A percentile compares a stretch with the other conserved stretches of the same genome.
Evolutionary conservation across 1,140 invertebrate genomes (phyloP).

Genomic region (Hestina assimilis): DNA sequence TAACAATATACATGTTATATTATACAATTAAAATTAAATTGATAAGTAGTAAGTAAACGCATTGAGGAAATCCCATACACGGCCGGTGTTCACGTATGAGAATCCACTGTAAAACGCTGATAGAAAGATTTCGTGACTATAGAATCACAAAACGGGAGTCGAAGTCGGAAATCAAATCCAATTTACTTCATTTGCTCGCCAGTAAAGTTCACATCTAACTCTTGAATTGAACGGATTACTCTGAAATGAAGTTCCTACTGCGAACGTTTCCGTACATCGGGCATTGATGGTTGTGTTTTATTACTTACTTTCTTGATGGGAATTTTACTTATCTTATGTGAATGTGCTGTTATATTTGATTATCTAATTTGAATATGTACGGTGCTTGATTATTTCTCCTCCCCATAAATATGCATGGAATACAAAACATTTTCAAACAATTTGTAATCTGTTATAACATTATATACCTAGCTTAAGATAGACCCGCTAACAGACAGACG

Average conservation of each 20-base stretch:
- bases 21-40: neutral
- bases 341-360: neutral
- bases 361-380: neutral
- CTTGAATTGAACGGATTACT: constrained; percentile 70
- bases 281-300: constrained; percentile 40
- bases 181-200: constrained; percentile 72
- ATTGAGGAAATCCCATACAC: constrained; percentile 8
- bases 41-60: neutral
- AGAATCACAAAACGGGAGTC: constrained; percentile 61
- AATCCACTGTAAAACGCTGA: constrained; percentile 43
- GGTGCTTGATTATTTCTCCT: too few species aligned
- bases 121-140: constrained; percentile 62
- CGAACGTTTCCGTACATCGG: constrained; percentile 30
- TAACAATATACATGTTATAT: neutral
- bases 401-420: too few species aligned
- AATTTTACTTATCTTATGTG: constrained; percentile 15
- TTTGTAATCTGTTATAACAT: too few species aligned
- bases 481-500: too few species aligned
- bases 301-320: constrained; percentile 18
- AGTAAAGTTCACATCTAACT: constrained; percentile 70
- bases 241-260: constrained; percentile 53
- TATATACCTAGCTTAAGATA: too few species aligned
- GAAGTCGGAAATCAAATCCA: constrained; percentile 69
- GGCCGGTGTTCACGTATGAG: constrained; percentile 39
- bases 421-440: too few species aligned